A percentile compares a stretch with the other conserved stretches of the same genome.
Conservation (phyloP, 2,113 vertebrate genomes). For the Seriola quinqueradiata region DNA sequence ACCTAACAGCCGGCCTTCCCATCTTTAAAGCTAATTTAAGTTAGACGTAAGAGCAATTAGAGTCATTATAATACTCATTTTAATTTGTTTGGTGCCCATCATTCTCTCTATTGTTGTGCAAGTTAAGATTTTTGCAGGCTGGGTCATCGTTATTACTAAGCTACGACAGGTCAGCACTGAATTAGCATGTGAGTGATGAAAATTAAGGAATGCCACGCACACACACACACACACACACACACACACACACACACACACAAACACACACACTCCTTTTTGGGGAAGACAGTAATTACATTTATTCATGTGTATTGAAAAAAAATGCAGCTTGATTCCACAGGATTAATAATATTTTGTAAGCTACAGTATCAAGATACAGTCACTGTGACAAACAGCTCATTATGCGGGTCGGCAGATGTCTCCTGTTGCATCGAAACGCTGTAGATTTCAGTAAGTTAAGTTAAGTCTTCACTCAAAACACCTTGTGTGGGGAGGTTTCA, state of each 20-base stretch:
- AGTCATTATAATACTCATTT: slow-evolving; percentile 62
- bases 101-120: slow-evolving; percentile 68
- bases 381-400: not conserved
- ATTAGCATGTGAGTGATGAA: slow-evolving; percentile 68
- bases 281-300: not conserved
- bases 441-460: not conserved
- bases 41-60: slow-evolving; percentile 36
- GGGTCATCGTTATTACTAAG: slow-evolving; percentile 58
- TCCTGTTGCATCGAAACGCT: not conserved
- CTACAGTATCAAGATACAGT: not conserved
- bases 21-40: slow-evolving; percentile 49
- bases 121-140: slow-evolving; percentile 50
- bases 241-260: not conserved
- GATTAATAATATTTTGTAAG: not conserved
- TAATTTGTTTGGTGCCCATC: slow-evolving; percentile 63
- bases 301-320: not conserved
- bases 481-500: not conserved
- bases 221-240: not conserved
- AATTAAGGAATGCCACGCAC: slow-evolving; percentile 3
- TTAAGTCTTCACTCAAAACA: not conserved
- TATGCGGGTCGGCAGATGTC: not conserved
- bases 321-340: not conserved
- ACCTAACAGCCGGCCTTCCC: slow-evolving; percentile 33
- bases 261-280: not conserved
- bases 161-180: slow-evolving; percentile 34